Conservation (phyloP, 2,797 vertebrate species). For the Glyptemys insculpta region DNA sequence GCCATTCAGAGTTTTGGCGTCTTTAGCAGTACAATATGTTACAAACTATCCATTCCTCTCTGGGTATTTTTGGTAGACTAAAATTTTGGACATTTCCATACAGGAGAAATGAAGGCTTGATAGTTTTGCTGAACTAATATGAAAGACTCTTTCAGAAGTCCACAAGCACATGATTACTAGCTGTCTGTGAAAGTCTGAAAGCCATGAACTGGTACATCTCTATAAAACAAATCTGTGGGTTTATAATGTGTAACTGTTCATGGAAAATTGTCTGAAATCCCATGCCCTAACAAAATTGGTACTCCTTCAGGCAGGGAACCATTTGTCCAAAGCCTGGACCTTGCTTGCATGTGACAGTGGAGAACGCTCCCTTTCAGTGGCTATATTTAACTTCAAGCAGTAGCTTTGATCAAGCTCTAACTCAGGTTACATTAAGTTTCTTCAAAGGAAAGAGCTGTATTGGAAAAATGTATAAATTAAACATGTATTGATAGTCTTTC, state of each 20-base stretch:
- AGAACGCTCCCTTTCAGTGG: rapidly evolving
- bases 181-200: background rate
- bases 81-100: background rate
- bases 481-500: background rate
- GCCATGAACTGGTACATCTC: background rate
- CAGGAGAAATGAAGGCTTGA: background rate
- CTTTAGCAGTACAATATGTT: background rate
- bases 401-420: background rate
- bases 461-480: background rate
- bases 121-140: background rate
- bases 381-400: background rate
- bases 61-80: background rate
- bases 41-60: background rate
- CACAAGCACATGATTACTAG: rapidly evolving
- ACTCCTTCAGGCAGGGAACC: background rate
- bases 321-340: background rate
- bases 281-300: background rate
- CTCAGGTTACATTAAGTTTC: background rate
- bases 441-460: background rate
- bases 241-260: rapidly evolving
- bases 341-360: background rate
- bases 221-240: background rate
- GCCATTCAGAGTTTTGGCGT: background rate
- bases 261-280: background rate
- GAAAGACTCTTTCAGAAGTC: background rate